These are phyloP conservation scores for Passerina amoena DNA, from an alignment of 2,113 vertebrate species.

Conservation along the genomic window DNA sequence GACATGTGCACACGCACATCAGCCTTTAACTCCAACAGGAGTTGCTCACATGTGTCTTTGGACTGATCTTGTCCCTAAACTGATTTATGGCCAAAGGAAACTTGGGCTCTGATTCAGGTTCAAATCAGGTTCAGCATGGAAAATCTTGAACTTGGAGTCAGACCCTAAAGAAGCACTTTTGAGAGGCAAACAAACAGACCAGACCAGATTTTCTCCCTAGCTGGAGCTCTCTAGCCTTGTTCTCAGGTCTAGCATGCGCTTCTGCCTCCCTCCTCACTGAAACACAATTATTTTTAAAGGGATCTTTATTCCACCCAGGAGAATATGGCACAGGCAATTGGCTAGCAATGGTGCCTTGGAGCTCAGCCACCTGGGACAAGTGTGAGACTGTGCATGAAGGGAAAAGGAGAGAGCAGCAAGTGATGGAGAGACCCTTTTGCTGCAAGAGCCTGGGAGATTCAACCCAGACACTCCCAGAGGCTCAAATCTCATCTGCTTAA, in stretches of 20 bases:
- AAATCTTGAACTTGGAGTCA: constrained; percentile 56
- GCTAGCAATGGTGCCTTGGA: constrained; percentile 32
- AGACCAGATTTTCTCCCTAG: neutral
- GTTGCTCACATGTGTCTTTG: constrained; percentile 13
- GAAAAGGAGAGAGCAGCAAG: constrained; percentile 14
- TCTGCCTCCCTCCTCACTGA: neutral
- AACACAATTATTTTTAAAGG: constrained; percentile 39
- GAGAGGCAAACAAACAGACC: constrained; percentile 17
- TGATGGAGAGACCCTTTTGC: neutral
- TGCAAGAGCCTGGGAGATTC: constrained; percentile 32
- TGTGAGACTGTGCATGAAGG: constrained; percentile 20
- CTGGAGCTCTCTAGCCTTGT: neutral
- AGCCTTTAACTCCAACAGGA: neutral
- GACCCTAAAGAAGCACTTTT: constrained; percentile 18
- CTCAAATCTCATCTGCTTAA: neutral
- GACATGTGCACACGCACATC: neutral
- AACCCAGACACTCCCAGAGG: neutral
- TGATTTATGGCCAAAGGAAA: constrained; percentile 46
- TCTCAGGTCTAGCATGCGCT: neutral
- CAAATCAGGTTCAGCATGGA: constrained; percentile 48
- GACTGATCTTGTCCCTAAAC: constrained; percentile 39
- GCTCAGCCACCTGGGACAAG: constrained; percentile 54
- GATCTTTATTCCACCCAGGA: constrained; percentile 46
- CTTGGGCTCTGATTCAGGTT: constrained; percentile 35
- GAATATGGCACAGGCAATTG: constrained; percentile 26